Conservation (phyloP, 2,797 vertebrate genomes). For the Acrossocheilus fasciatus region DNA sequence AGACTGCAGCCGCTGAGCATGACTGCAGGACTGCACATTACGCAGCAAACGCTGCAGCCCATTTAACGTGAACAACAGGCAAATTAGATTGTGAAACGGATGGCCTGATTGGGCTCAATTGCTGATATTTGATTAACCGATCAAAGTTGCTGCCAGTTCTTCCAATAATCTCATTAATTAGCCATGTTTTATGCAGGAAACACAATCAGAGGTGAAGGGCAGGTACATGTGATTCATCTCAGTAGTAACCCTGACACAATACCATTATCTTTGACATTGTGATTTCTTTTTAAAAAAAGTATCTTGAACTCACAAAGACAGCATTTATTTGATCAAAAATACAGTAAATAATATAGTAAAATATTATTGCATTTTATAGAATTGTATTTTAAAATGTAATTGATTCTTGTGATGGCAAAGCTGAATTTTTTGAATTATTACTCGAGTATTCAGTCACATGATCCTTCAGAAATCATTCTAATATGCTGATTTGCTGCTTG, state of each 20-base stretch:
- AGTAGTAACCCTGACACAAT: neutral
- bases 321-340: neutral
- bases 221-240: conserved; percentile 29
- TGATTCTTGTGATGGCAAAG: neutral
- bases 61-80: conserved; percentile 27
- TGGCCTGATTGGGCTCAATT: conserved; percentile 35
- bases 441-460: neutral
- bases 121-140: conserved; percentile 52
- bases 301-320: neutral
- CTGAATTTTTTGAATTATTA: neutral
- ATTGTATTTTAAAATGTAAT: neutral
- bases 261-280: neutral
- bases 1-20: neutral
- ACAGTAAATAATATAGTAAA: neutral
- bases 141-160: conserved; percentile 35
- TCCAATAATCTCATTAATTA: conserved; percentile 48
- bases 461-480: neutral
- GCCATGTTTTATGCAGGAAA: conserved; percentile 18
- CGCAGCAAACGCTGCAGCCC: conserved; percentile 22
- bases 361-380: neutral
- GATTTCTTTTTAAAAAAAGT: neutral
- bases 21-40: conserved; percentile 19
- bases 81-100: conserved; percentile 48
- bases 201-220: conserved; percentile 27
- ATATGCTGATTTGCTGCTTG: neutral